phyloP scores from a whole-genome alignment of 1,140 invertebrate genomes.

The Dryas iulia region DNA sequence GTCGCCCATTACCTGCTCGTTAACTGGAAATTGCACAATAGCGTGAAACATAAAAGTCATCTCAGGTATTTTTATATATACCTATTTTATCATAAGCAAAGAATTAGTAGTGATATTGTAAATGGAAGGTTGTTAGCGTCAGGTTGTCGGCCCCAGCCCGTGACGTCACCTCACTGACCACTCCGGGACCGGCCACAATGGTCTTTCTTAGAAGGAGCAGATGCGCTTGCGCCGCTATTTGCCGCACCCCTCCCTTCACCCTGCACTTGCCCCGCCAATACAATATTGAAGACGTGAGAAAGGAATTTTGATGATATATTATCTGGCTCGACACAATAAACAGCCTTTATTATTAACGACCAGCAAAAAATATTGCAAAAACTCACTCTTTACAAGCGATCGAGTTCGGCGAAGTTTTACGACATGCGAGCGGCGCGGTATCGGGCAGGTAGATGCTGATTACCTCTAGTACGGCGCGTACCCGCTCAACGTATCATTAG shows the following conservation, averaged over 20 bases:
- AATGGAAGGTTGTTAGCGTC: slow-evolving; percentile 68
- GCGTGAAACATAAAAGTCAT: slow-evolving; percentile 22
- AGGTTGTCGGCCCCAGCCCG: slow-evolving; percentile 71
- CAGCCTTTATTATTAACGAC: slow-evolving; percentile 23
- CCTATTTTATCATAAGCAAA: slow-evolving; percentile 6
- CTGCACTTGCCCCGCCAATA: slow-evolving; percentile 33
- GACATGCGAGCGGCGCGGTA: slow-evolving; percentile 48
- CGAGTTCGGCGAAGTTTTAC: slow-evolving; percentile 55
- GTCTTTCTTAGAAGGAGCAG: slow-evolving; percentile 75
- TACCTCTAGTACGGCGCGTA: slow-evolving; percentile 49
- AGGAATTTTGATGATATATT: slow-evolving; percentile 26
- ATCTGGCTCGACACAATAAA: slow-evolving; percentile 40
- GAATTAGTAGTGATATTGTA: slow-evolving; percentile 34
- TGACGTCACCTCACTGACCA: slow-evolving; percentile 77
- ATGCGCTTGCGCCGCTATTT: slow-evolving; percentile 66
- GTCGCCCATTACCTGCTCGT: slow-evolving; percentile 9
- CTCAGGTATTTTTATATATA: background rate
- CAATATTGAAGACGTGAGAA: slow-evolving; percentile 5
- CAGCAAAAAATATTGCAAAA: slow-evolving; percentile 56
- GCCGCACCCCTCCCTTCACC: slow-evolving; percentile 45
- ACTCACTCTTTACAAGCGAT: slow-evolving; percentile 57
- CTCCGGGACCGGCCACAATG: slow-evolving; percentile 67
- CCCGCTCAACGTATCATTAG: slow-evolving; percentile 72
- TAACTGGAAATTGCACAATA: slow-evolving; percentile 25
- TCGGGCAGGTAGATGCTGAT: slow-evolving; percentile 62